Percentiles rank a stretch among this genome's conserved stretches.
phyloP scores from a whole-genome alignment of 2,113 vertebrate genomes.

The Octodon degus region DNA sequence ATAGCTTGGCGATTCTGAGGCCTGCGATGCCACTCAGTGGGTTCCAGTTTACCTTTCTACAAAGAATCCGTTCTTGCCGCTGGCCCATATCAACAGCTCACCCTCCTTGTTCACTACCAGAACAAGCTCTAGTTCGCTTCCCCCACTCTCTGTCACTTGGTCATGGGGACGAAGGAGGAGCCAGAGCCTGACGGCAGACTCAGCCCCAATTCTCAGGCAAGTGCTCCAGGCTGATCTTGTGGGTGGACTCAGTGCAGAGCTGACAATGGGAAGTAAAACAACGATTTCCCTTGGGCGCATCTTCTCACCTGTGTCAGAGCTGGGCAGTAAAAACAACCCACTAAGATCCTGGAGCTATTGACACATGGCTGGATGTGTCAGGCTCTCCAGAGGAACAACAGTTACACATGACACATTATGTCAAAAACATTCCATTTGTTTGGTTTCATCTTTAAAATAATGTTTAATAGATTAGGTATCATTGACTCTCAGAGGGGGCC shows the following conservation, averaged over 20 bases:
- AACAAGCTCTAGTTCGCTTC: background rate
- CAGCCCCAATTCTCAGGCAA: background rate
- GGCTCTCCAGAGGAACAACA: slow-evolving; percentile 44
- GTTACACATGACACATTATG: background rate
- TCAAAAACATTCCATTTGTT: slow-evolving; percentile 38
- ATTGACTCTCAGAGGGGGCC: slow-evolving; percentile 12
- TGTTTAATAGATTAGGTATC: slow-evolving; percentile 23
- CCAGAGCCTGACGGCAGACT: background rate
- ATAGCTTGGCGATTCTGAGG: background rate
- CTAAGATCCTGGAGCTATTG: slow-evolving; percentile 16
- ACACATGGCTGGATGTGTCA: background rate
- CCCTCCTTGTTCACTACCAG: background rate
- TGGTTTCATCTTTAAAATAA: slow-evolving; percentile 44
- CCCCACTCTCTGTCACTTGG: background rate
- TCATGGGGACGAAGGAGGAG: background rate
- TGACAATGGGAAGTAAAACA: slow-evolving; percentile 41
- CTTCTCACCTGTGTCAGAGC: slow-evolving; percentile 55
- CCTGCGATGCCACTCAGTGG: background rate
- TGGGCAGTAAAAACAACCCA: slow-evolving; percentile 11
- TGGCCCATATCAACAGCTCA: background rate
- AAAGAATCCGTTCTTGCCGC: background rate
- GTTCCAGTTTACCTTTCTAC: background rate
- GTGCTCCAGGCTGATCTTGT: background rate
- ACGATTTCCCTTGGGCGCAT: background rate
- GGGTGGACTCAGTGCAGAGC: background rate